phyloP scores from a whole-genome alignment of 2,113 vertebrate species.

The Mirza zaza region DNA sequence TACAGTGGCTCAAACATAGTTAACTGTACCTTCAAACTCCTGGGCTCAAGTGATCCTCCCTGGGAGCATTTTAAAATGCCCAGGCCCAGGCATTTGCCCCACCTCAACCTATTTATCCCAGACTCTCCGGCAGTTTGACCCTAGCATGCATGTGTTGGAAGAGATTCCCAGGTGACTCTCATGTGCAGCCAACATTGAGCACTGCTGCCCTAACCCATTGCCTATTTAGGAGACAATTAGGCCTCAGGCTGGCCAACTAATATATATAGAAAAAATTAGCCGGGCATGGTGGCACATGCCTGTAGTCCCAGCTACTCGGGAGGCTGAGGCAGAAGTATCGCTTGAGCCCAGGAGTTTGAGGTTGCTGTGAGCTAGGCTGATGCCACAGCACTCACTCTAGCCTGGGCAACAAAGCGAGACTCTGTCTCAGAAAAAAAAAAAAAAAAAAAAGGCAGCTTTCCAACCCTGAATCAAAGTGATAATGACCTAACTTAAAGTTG shows the following conservation, averaged over 20 bases:
- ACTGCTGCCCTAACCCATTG: neutral
- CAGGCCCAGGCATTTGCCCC: neutral
- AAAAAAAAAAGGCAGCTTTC: too few species aligned
- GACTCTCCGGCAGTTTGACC: neutral
- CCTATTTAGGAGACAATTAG: neutral
- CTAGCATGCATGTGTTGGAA: neutral
- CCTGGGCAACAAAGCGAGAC: too few species aligned
- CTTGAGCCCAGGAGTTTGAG: too few species aligned
- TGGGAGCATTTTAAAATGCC: neutral
- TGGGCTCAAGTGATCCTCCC: neutral
- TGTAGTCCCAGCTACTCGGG: too few species aligned
- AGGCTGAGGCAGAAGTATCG: too few species aligned
- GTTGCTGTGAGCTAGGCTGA: too few species aligned
- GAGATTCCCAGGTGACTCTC: neutral
- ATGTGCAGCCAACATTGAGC: neutral
- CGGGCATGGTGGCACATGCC: too few species aligned
- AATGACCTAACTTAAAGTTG: neutral
- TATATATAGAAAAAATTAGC: too few species aligned
- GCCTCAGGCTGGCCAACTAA: neutral
- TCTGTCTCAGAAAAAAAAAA: too few species aligned
- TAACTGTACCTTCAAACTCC: too few species aligned
- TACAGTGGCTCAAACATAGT: too few species aligned
- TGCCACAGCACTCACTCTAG: too few species aligned
- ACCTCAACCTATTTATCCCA: neutral
- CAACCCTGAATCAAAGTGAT: neutral